These are phyloP conservation scores for Folsomia manolachei DNA, from an alignment of 2,888 invertebrate genomes.

Conservation along the genomic window DNA sequence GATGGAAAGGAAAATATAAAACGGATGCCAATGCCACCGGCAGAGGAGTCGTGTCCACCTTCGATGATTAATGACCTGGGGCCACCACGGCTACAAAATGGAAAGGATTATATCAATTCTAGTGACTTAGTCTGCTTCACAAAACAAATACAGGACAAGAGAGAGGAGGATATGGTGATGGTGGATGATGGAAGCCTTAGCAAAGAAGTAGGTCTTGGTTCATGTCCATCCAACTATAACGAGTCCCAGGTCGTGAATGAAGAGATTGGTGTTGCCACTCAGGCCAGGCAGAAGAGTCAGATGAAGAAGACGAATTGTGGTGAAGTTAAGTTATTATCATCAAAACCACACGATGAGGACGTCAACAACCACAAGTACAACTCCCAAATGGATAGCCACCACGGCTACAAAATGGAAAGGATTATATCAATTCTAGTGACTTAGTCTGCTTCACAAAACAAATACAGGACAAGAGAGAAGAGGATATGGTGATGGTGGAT, in stretches of 20 bases:
- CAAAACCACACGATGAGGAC: background rate
- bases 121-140: background rate
- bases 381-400: background rate
- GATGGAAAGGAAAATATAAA: background rate
- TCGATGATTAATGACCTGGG: conserved; percentile 20
- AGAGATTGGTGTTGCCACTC: conserved; percentile 1
- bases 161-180: too few species aligned
- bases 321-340: conserved; percentile 1
- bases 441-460: background rate
- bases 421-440: conserved; percentile 14
- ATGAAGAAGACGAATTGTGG: background rate
- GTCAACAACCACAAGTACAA: background rate
- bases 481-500: too few species aligned
- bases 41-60: conserved; percentile 18
- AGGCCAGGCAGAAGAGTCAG: background rate
- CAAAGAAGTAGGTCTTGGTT: background rate
- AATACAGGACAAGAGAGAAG: background rate
- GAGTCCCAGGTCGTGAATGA: background rate
- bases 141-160: conserved; percentile 1
- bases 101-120: conserved; percentile 14
- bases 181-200: too few species aligned
- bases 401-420: background rate
- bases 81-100: background rate
- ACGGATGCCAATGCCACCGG: background rate
- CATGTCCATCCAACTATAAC: too few species aligned